Conservation (phyloP, 1,140 invertebrate genomes). For the Aporrectodea caliginosa region DNA sequence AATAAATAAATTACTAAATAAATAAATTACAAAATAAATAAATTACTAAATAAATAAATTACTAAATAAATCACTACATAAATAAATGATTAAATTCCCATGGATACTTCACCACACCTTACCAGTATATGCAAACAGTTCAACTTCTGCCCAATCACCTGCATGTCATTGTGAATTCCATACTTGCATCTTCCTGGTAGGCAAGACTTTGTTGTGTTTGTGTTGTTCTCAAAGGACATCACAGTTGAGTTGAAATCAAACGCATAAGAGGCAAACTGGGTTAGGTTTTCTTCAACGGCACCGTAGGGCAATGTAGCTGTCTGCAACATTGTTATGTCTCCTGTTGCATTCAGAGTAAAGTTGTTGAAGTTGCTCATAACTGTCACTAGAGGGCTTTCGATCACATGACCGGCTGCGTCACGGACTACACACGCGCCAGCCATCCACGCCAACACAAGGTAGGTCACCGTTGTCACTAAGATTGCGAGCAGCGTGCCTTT, state of each 20-base stretch:
- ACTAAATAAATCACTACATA: too few relatives aligned
- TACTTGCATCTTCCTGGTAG: slow-evolving; percentile 60
- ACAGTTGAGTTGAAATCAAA: neutral
- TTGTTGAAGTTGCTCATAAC: neutral
- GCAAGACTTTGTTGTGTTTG: neutral
- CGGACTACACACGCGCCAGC: slow-evolving; percentile 67
- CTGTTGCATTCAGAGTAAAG: slow-evolving; percentile 6
- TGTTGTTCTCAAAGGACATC: slow-evolving; percentile 30
- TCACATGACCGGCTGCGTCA: slow-evolving; percentile 72
- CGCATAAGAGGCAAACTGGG: neutral
- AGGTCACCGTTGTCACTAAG: slow-evolving; percentile 74
- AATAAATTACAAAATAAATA: too few relatives aligned
- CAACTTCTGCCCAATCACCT: too few relatives aligned
- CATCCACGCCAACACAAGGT: slow-evolving; percentile 74
- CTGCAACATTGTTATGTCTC: neutral
- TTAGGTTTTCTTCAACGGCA: neutral
- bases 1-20: too few relatives aligned
- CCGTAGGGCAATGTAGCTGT: neutral
- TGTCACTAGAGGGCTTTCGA: slow-evolving; percentile 18
- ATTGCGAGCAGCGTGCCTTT: slow-evolving; percentile 83
- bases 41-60: too few relatives aligned
- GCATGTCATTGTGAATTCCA: slow-evolving; percentile 74
- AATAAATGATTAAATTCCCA: too few relatives aligned
- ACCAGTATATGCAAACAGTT: too few relatives aligned
- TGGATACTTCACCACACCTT: too few relatives aligned